Percentiles rank a stretch among this genome's conserved stretches.
Conservation (phyloP, 2,888 invertebrate species). For the Synanthedon formicaeformis region DNA sequence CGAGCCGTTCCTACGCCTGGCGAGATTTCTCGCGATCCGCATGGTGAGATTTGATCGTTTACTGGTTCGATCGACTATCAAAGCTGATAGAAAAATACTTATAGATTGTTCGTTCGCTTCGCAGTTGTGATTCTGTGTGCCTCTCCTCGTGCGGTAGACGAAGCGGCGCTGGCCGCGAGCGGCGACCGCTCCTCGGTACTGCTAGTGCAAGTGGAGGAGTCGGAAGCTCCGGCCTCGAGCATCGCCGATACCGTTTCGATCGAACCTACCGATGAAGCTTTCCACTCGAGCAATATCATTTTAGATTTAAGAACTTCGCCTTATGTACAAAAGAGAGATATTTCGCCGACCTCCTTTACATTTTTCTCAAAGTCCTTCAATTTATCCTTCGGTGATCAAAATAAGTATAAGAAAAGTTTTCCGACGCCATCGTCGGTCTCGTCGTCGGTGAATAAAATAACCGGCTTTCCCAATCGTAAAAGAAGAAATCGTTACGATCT, state of each 20-base stretch:
- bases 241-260: not conserved
- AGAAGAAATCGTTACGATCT: slow-evolving; percentile 9
- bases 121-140: slow-evolving; percentile 30
- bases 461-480: slow-evolving; percentile 6
- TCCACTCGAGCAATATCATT: slow-evolving; percentile 19
- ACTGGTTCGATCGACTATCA: not conserved
- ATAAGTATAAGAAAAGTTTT: slow-evolving; percentile 15
- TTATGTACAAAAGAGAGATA: slow-evolving; percentile 9
- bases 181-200: slow-evolving; percentile 12
- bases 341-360: slow-evolving; percentile 6
- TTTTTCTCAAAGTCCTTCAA: slow-evolving; percentile 10
- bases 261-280: slow-evolving; percentile 5
- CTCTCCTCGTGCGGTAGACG: slow-evolving; percentile 8
- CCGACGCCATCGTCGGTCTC: slow-evolving; percentile 12
- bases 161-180: slow-evolving; percentile 5
- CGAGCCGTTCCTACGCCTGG: slow-evolving; percentile 4
- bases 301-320: slow-evolving; percentile 17
- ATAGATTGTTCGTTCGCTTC: not conserved
- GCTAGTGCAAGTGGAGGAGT: slow-evolving; percentile 2
- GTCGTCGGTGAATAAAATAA: slow-evolving; percentile 10
- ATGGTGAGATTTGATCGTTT: slow-evolving; percentile 19
- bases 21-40: slow-evolving; percentile 15
- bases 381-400: slow-evolving; percentile 14
- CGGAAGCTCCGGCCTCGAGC: not conserved
- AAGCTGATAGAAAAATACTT: not conserved